Conservation (phyloP, 2,888 invertebrate genomes). For the Euplagia quadripunctaria region DNA sequence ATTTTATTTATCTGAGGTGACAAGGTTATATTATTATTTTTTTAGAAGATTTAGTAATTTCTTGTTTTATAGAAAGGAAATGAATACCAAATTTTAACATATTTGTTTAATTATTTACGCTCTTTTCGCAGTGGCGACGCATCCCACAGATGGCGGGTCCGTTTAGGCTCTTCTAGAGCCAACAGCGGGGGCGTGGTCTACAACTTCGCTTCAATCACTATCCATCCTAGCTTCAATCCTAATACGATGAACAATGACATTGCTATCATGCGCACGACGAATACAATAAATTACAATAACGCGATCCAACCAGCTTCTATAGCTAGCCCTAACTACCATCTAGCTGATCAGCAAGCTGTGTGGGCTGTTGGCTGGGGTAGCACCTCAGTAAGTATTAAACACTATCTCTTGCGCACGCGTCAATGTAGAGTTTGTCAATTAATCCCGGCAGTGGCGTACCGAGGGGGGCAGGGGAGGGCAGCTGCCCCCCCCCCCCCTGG, state of each 20-base stretch:
- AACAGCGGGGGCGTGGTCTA: conserved; percentile 55
- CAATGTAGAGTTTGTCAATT: no score
- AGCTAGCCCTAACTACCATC: conserved; percentile 57
- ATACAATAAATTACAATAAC: conserved; percentile 34
- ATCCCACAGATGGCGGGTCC: conserved; percentile 38
- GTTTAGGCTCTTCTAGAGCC: conserved; percentile 56
- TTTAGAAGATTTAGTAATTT: no score
- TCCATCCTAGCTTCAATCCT: conserved; percentile 51
- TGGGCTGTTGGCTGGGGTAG: conserved; percentile 44
- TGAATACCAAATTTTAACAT: no score
- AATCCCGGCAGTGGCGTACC: no score
- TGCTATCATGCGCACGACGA: conserved; percentile 53
- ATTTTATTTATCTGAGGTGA: no score
- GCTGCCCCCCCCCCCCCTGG: no score
- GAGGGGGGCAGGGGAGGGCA: no score
- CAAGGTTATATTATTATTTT: no score
- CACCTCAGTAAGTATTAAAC: conserved; percentile 8
- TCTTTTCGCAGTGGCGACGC: conserved; percentile 30
- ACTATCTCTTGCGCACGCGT: no score
- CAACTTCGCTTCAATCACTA: conserved; percentile 32
- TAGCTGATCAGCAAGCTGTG: conserved; percentile 60
- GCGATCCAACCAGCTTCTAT: conserved; percentile 44
- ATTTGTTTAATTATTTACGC: no score
- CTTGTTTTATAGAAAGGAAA: no score
- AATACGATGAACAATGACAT: conserved; percentile 59